Conservation (phyloP, 2,888 invertebrate species). For the Urechis unicinctus region DNA sequence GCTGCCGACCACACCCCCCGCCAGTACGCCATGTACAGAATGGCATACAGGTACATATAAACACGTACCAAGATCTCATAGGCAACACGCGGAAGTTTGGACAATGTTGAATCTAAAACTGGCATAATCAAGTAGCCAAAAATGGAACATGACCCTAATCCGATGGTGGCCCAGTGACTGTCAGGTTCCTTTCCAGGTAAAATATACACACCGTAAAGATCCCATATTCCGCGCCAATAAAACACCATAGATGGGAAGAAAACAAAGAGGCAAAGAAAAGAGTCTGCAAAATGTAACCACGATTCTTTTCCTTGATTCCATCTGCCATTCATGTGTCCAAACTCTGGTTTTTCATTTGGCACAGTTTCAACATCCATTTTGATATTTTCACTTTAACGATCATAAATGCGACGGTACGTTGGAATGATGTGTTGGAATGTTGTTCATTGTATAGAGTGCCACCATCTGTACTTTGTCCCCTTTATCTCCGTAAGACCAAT, state of each 20-base stretch:
- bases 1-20: slow-evolving; percentile 15
- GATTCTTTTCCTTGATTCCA: no score
- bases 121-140: slow-evolving; percentile 11
- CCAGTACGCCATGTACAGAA: slow-evolving; percentile 17
- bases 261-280: slow-evolving; percentile 7
- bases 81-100: background rate
- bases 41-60: slow-evolving; percentile 8
- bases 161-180: slow-evolving; percentile 3
- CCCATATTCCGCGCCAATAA: slow-evolving; percentile 21
- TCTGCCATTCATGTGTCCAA: no score
- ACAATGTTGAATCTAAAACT: background rate
- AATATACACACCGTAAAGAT: slow-evolving; percentile 13
- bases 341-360: no score
- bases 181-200: background rate
- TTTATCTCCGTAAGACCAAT: no score
- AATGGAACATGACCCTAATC: slow-evolving; percentile 4
- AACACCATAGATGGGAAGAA: slow-evolving; percentile 15
- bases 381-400: no score
- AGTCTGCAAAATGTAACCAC: slow-evolving; percentile 3
- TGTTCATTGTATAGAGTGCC: no score
- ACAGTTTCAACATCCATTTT: no score
- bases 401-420: no score
- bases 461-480: no score
- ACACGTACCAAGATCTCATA: slow-evolving; percentile 2
- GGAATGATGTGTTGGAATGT: no score